Evolutionary conservation across 2,888 invertebrate genomes (phyloP).

Genomic region (Rotaria sp.): DNA sequence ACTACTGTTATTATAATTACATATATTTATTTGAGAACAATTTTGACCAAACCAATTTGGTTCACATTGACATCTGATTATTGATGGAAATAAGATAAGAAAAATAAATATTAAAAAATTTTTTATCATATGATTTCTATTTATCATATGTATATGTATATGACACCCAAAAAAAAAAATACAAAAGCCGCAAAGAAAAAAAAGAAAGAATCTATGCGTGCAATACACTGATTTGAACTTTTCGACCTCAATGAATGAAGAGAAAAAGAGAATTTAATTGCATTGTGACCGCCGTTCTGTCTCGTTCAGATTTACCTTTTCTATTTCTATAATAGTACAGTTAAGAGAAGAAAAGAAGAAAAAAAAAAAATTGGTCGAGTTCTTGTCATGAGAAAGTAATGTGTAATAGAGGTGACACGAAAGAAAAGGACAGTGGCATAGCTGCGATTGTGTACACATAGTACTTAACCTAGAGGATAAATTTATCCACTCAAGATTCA

Average conservation of each 20-base stretch:
- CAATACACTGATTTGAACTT: background rate
- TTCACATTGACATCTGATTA: conserved; percentile 25
- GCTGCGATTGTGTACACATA: background rate
- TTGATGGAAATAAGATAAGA: background rate
- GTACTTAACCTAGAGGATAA: background rate
- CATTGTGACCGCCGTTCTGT: conserved; percentile 19
- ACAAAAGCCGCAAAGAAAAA: background rate
- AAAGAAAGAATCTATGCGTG: background rate
- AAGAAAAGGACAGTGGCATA: conserved; percentile 7
- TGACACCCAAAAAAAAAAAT: background rate
- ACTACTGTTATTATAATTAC: background rate
- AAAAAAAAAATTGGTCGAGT: background rate
- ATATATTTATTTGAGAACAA: background rate
- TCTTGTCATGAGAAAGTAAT: background rate
- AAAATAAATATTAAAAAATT: background rate
- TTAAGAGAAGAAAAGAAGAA: background rate
- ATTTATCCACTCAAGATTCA: conserved; percentile 3
- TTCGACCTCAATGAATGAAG: background rate
- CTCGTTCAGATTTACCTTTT: conserved; percentile 1
- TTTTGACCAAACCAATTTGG: background rate
- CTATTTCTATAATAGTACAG: conserved; percentile 14
- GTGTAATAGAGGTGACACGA: background rate
- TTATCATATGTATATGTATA: background rate
- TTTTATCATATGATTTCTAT: background rate
- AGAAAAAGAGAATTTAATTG: background rate